Percentiles rank a stretch among this genome's conserved stretches.
Evolutionary conservation across 2,113 vertebrate species (phyloP).

Genomic region (Isichthys henryi): DNA sequence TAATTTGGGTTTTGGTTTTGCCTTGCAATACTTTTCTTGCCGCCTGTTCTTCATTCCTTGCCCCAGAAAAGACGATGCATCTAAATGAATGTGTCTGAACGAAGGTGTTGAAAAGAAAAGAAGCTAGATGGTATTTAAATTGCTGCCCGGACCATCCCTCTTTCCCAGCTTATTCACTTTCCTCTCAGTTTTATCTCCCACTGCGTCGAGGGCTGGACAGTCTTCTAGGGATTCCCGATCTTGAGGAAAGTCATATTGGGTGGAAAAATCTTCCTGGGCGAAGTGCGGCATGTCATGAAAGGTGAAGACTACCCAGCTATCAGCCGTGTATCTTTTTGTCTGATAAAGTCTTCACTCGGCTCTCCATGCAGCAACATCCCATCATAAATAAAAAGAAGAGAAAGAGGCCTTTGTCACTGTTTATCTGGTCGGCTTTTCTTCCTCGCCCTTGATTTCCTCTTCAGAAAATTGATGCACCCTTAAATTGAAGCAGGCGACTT

Average conservation of each 20-base stretch:
- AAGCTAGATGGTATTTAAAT: not conserved
- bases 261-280: conserved; percentile 82
- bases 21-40: not conserved
- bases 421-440: conserved; percentile 98
- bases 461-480: conserved; percentile 99
- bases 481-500: conserved; percentile 96
- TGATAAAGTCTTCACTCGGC: conserved; percentile 85
- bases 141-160: not conserved
- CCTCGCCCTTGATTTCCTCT: conserved; percentile 99
- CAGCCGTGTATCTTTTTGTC: conserved; percentile 92
- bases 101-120: not conserved
- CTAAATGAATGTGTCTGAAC: not conserved
- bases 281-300: conserved; percentile 92
- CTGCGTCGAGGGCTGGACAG: conserved; percentile 4
- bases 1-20: not conserved
- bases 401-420: conserved; percentile 98
- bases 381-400: conserved; percentile 91
- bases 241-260: conserved; percentile 91
- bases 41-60: not conserved
- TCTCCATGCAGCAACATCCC: conserved; percentile 90
- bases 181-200: not conserved
- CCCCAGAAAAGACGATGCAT: not conserved
- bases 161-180: not conserved
- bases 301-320: conserved; percentile 88
- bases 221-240: conserved; percentile 77